These are phyloP conservation scores for Hippopotamyrus pictus DNA, from an alignment of 2,797 vertebrate genomes.

Conservation along the genomic window DNA sequence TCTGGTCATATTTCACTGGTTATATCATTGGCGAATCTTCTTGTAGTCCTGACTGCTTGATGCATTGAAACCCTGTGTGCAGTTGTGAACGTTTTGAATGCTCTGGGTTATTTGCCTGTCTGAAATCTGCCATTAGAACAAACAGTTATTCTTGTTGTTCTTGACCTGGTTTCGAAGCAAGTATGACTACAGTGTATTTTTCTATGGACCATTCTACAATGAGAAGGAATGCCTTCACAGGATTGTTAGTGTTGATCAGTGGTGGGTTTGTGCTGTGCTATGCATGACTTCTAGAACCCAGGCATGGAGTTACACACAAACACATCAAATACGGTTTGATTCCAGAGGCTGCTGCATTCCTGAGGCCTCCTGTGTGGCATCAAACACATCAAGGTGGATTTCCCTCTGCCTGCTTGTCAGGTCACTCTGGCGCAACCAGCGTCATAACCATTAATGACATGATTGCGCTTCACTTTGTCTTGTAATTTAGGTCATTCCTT, in stretches of 20 bases:
- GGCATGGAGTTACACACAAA: background rate
- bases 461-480: background rate
- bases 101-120: background rate
- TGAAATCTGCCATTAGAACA: background rate
- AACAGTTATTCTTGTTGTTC: background rate
- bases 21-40: background rate
- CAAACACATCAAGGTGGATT: background rate
- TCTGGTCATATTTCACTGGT: background rate
- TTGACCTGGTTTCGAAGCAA: background rate
- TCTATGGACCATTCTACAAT: background rate
- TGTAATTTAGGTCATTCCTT: background rate
- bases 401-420: background rate
- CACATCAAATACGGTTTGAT: background rate
- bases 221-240: background rate
- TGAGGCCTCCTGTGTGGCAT: background rate
- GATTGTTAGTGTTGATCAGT: background rate
- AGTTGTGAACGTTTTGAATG: background rate
- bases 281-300: background rate
- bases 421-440: background rate
- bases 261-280: background rate
- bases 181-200: background rate
- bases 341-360: background rate
- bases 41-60: background rate
- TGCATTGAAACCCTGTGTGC: background rate
- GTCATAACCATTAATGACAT: background rate